Evolutionary conservation across 2,113 vertebrate species (phyloP), one percentile per base, ranked within the genome.

Genomic region (Gasterosteus nipponicus): DNA sequence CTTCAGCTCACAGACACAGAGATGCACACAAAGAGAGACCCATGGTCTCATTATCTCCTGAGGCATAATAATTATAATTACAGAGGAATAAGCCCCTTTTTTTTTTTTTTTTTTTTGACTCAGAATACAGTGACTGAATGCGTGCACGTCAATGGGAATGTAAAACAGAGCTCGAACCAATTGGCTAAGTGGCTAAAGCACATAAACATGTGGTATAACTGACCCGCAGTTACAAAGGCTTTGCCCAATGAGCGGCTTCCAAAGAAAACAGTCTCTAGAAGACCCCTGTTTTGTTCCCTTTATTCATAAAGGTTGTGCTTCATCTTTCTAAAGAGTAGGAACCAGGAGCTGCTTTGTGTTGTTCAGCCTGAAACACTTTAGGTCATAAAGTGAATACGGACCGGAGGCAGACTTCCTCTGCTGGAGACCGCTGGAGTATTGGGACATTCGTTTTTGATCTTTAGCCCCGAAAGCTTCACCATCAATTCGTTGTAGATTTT

Each of bases 341-440:
- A 51, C 49, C 19, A 19, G 10, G 49, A 49, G 19, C 47, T 19
- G 7, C 7, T 49, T 19, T 49, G 47, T 49, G 47, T 5, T 44
- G 14, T 44, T 44, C 42, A 14, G 42, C 4, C 41, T 42, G 38
- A 4, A 42, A 42, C 10, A 42, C 46, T 49, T n/a, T 39, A 49
- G 39, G 60, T 42, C 22, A 14, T 58, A 12, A 41, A 59, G 29
- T 65, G 49, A 71, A 58, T 8, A 58, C 16, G 49, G 53, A 39
- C 16, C 2, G 53, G 67, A 70, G 59, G 39, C 41, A 29, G 67
- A 6, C n/a, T 10, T 58, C n/a, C 10, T 14, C 12, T 22, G 19
- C 47, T 38, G 57, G 44, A 51, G 57, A 59, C 73, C 14, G 53
- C 1, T 26, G n/a, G 39, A 31, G 54, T 59, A n/a, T 75, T 63